A percentile compares a stretch with the other conserved stretches of the same genome.
Conservation (phyloP, 2,888 invertebrate species). For the Enchytraeus crypticus region DNA sequence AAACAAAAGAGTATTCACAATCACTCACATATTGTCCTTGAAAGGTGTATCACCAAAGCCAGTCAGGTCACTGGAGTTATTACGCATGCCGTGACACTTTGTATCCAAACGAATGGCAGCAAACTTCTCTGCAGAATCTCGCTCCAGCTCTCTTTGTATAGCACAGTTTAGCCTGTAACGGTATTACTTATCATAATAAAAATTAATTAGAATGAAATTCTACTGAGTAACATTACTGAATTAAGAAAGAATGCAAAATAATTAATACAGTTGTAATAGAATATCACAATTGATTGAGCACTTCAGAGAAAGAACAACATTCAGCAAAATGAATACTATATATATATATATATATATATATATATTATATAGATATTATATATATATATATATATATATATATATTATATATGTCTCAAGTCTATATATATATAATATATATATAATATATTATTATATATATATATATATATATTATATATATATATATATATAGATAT, state of each 20-base stretch:
- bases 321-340: no score
- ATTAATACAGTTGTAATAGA: no score
- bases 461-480: background rate
- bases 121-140: constrained; percentile 7
- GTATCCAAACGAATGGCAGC: constrained; percentile 4
- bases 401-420: background rate
- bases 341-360: background rate
- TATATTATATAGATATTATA: background rate
- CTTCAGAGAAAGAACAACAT: background rate
- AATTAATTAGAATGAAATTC: background rate
- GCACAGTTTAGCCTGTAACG: background rate
- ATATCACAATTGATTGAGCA: no score
- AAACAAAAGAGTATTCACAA: no score
- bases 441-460: background rate
- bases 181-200: background rate
- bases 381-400: background rate
- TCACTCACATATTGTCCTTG: constrained; percentile 4
- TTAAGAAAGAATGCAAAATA: no score
- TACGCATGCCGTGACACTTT: constrained; percentile 1
- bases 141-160: background rate
- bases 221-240: background rate
- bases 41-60: background rate
- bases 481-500: background rate
- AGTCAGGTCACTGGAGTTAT: constrained; percentile 5
- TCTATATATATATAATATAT: no score